Conservation (phyloP, 2,797 vertebrate species). For the Schizopygopsis malacanthus region DNA sequence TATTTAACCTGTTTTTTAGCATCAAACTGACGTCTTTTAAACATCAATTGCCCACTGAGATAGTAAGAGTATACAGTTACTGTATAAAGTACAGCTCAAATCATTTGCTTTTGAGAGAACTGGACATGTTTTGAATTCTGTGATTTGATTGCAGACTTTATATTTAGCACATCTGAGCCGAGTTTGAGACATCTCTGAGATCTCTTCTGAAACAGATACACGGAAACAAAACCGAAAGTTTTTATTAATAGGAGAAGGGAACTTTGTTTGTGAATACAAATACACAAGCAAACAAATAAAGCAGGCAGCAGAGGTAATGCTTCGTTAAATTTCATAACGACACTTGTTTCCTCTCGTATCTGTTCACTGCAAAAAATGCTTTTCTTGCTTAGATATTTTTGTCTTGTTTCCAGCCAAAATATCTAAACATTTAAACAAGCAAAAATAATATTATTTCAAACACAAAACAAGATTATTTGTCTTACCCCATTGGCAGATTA, state of each 20-base stretch:
- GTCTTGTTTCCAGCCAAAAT: no score
- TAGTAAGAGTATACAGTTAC: no score
- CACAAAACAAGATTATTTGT: no score
- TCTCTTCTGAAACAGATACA: not conserved
- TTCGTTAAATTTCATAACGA: not conserved
- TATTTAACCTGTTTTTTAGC: no score
- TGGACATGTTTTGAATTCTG: not conserved
- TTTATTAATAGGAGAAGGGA: not conserved
- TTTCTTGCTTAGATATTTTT: no score
- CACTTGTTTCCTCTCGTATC: not conserved
- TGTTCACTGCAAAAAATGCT: not conserved
- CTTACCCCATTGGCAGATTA: no score
- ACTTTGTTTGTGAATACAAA: not conserved
- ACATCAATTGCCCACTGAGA: no score
- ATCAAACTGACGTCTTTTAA: no score
- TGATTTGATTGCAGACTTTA: not conserved
- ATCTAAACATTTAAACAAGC: no score
- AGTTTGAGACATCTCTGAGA: not conserved
- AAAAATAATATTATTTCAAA: no score
- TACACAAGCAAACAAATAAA: not conserved
- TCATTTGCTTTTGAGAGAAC: not conserved
- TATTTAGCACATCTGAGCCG: not conserved
- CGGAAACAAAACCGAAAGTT: not conserved
- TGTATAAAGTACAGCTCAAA: not conserved
- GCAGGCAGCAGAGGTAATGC: not conserved